Evolutionary conservation across 2,113 vertebrate species (phyloP), one percentile per base, ranked within the genome.

Genomic region (Ammodytes marinus): DNA sequence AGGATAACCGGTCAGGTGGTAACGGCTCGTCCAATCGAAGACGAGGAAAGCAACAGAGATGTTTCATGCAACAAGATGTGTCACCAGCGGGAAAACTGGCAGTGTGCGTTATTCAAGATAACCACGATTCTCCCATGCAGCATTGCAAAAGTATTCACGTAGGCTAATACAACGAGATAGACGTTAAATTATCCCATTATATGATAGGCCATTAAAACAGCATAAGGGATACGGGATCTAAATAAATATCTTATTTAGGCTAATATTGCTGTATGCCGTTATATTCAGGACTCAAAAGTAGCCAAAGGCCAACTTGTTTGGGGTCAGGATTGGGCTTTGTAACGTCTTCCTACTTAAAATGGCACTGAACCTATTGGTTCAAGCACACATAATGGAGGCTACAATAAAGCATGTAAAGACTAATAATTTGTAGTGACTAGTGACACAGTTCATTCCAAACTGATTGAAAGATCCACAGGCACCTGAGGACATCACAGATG

Each of bases 11-110:
- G 47, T 86, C 90, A 94, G 35, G 19, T 89, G 87, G 59, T 52
- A 19, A 11, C 8, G 5, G 14, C 6, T 65, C 5, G 66, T 46
- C 91, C 91, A 92, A 87, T 90, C 47, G 77, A 1, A 57, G 47
- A 11, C 55, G 11, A 66, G 73, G 9, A 6, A 57, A 35, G 6
- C 0, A 58, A 0, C 74, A 82, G 61, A 84, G 91, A 75, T 73
- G 2, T 0, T 87, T 14, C 61, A 47, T 9, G 4, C 0, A 0
- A 0, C 0, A 9, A 80, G 86, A 91, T 80, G 70, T 45, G 3
- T 79, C 78, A 75, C 73, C 49, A 39, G 2, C 1, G n/a, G 52
- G 2, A 53, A 14, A 17, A n/a, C 52, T 53, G 5, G 14, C 43
- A 49, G n/a, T n/a, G n/a, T n/a, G n/a, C n/a, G n/a, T n/a, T n/a